A percentile compares a stretch with the other conserved stretches of the same genome.
phyloP scores from a whole-genome alignment of 2,888 invertebrate species.

The Oeneis ivallda region DNA sequence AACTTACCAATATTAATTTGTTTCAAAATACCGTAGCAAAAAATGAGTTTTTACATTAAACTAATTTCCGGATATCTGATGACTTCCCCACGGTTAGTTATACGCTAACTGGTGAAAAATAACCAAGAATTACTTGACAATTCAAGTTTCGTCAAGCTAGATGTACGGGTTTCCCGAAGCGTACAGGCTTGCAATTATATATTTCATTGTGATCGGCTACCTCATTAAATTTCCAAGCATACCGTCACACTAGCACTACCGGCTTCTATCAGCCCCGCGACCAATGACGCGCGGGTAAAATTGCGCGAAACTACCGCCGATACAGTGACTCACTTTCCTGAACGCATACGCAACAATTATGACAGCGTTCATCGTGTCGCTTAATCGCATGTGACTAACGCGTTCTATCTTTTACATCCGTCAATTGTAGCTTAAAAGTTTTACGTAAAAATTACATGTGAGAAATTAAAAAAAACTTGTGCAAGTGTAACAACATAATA shows the following conservation, averaged over 20 bases:
- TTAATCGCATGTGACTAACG: slow-evolving; percentile 15
- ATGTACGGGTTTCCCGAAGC: slow-evolving; percentile 41
- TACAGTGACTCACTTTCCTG: slow-evolving; percentile 66
- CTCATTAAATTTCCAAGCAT: slow-evolving; percentile 46
- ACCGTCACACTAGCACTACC: slow-evolving; percentile 38
- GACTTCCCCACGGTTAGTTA: background rate
- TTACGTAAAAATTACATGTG: background rate
- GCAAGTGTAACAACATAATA: background rate
- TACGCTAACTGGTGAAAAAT: background rate
- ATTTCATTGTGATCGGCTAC: slow-evolving; percentile 41
- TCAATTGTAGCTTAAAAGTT: background rate
- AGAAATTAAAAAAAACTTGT: background rate
- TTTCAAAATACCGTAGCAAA: background rate
- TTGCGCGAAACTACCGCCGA: slow-evolving; percentile 70
- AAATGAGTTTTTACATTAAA: background rate
- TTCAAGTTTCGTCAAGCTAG: slow-evolving; percentile 32
- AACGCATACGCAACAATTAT: slow-evolving; percentile 52
- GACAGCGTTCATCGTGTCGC: slow-evolving; percentile 39
- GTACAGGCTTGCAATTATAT: slow-evolving; percentile 36
- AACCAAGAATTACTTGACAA: slow-evolving; percentile 24
- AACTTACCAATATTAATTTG: background rate
- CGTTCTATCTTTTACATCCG: slow-evolving; percentile 8
- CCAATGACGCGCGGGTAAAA: slow-evolving; percentile 68
- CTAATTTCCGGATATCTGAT: background rate
- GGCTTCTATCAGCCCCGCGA: slow-evolving; percentile 39